Evolutionary conservation across 2,797 vertebrate genomes (phyloP).

Genomic region (Taeniopygia guttata): DNA sequence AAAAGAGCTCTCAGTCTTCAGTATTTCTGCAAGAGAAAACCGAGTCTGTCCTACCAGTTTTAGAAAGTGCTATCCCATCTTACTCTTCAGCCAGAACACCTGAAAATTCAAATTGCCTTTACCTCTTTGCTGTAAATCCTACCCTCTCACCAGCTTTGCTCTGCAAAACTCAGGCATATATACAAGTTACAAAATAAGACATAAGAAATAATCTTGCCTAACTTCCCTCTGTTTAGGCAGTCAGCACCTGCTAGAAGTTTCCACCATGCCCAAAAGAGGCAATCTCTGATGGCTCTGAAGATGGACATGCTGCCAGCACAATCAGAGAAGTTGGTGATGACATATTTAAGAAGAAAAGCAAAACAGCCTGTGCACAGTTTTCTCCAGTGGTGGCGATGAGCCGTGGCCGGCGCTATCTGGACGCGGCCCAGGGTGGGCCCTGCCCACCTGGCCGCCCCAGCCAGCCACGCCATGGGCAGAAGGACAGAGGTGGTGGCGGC

Average conservation of each 20-base stretch:
- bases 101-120: background rate
- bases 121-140: background rate
- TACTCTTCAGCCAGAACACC: background rate
- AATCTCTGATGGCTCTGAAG: background rate
- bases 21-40: conserved; percentile 25
- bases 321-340: background rate
- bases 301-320: background rate
- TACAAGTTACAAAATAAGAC: background rate
- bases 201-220: background rate
- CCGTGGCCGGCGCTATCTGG: rapidly evolving
- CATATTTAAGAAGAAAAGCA: background rate
- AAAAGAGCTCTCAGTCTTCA: conserved; percentile 29
- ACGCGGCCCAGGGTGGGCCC: rapidly evolving
- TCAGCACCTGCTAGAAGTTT: background rate
- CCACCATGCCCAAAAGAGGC: background rate
- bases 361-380: background rate
- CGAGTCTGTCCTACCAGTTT: background rate
- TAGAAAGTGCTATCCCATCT: background rate
- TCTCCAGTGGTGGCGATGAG: background rate
- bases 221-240: conserved; percentile 16
- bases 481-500: background rate
- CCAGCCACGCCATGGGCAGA: rapidly evolving
- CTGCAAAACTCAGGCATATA: background rate
- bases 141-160: background rate
- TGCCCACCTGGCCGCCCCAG: background rate